Evolutionary conservation across 2,888 invertebrate species (phyloP), one percentile per base, ranked within the genome.

Genomic region (Ischnus inquisitorius): DNA sequence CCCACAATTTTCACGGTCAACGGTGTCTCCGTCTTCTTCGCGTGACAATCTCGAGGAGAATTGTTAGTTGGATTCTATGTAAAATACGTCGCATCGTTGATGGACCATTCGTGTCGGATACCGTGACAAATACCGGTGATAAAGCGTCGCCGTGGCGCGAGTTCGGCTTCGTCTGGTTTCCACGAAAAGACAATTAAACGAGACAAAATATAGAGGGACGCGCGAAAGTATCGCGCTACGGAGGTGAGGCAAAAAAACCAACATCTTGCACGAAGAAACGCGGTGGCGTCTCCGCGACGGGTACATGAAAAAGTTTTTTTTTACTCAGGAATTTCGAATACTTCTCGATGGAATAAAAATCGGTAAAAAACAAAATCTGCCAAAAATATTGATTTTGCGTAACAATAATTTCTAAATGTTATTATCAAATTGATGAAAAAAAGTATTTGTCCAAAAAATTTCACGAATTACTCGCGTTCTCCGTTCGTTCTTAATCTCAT

Each of bases 111-210:
- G 43, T 57, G 54, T 60, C 43, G 54, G 48, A 54, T 34, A 74
- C 34, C 60, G 65, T 54, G 28, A 41, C 64, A 77, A 64, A 72
- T 68, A 16, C 54, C 46, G 22, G 64, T 68, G 62, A 43, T 64
- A 84, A 81, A 84, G 64, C 41, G 28, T 22, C 78, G 81, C 78
- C 41, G 34, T 34, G 6, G 34, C 19, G 64, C n/a, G 51, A 6
- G 57, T 69, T 22, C 46, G 41, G 60, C 65, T 75, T 46, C 41
- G 67, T 46, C 41, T 67, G 25, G 62, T 76, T 84, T 79, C 84
- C 65, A 67, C 84, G 82, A 84, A 84, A 84, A 84, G n/a, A 82
- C 76, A 84, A 84, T 84, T 84, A 84, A 84, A 60, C 71, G 75
- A 76, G 71, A 57, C 39, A 75, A 80, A 79, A 84, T 75, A 78